These are phyloP conservation scores for Drosophila prostipennis DNA, from an alignment of 2,888 invertebrate species.

Conservation along the genomic window DNA sequence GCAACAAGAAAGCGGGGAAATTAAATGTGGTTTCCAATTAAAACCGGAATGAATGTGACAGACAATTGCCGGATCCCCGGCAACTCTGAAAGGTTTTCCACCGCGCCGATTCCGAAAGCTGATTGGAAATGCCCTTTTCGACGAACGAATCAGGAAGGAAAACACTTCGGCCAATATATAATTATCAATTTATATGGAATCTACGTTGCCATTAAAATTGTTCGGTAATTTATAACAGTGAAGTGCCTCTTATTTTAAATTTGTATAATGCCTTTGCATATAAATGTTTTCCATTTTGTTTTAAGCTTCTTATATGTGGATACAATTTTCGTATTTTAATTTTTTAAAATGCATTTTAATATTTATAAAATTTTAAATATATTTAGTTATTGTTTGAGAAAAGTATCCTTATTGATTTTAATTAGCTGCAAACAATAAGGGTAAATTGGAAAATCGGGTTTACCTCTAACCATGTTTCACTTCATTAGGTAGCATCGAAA, in stretches of 20 bases:
- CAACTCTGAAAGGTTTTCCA: conserved; percentile 9
- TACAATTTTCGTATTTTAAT: too few species aligned
- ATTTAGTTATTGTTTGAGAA: not conserved
- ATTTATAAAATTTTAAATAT: too few species aligned
- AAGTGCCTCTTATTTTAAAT: not conserved
- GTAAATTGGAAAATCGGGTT: not conserved
- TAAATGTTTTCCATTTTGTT: not conserved
- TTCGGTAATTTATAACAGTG: not conserved
- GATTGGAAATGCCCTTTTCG: conserved; percentile 29
- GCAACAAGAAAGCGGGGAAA: conserved; percentile 45
- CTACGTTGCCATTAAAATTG: not conserved
- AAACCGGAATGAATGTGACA: conserved; percentile 42
- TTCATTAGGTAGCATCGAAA: conserved; percentile 28
- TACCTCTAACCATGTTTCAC: conserved; percentile 18
- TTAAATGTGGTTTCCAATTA: conserved; percentile 62
- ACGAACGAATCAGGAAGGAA: conserved; percentile 25
- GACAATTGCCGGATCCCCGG: conserved; percentile 21
- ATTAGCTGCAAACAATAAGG: not conserved
- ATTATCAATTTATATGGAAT: conserved; percentile 15
- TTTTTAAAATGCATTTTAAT: too few species aligned
- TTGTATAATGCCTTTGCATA: not conserved
- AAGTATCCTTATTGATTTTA: not conserved
- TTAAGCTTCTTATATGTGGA: not conserved
- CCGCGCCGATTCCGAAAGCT: conserved; percentile 15
- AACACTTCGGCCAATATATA: conserved; percentile 16